phyloP scores from a whole-genome alignment of 2,113 vertebrate genomes.

The Aix galericulata region DNA sequence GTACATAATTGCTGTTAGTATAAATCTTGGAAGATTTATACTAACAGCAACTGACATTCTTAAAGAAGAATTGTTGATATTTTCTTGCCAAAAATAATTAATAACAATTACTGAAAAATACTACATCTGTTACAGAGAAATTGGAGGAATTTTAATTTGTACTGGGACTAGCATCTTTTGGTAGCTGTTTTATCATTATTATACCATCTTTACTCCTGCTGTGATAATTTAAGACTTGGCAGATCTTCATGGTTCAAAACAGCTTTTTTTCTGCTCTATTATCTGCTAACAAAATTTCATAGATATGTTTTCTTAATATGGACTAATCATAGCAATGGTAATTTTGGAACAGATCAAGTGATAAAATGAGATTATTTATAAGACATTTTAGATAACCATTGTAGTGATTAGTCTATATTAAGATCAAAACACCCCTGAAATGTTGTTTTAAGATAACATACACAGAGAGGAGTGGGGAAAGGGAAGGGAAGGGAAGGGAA shows the following conservation, averaged over 20 bases:
- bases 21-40: background rate
- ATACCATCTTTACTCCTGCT: background rate
- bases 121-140: background rate
- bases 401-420: background rate
- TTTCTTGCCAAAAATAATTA: constrained; percentile 10
- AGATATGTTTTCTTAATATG: background rate
- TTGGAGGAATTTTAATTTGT: background rate
- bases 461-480: background rate
- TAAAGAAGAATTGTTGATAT: background rate
- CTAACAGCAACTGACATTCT: background rate
- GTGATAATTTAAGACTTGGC: constrained; percentile 22
- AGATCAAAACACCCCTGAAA: background rate
- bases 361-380: constrained; percentile 18
- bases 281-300: background rate
- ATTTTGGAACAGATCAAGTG: background rate
- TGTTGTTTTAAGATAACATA: background rate
- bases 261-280: background rate
- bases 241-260: background rate
- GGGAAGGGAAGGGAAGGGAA: too few relatives aligned
- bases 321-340: background rate
- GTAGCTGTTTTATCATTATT: constrained; percentile 11
- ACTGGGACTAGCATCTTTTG: background rate
- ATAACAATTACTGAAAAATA: constrained; percentile 4
- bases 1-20: too few relatives aligned
- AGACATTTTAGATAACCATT: background rate